Evolutionary conservation across 1,140 invertebrate genomes (phyloP).

Genomic region (Pantala flavescens): DNA sequence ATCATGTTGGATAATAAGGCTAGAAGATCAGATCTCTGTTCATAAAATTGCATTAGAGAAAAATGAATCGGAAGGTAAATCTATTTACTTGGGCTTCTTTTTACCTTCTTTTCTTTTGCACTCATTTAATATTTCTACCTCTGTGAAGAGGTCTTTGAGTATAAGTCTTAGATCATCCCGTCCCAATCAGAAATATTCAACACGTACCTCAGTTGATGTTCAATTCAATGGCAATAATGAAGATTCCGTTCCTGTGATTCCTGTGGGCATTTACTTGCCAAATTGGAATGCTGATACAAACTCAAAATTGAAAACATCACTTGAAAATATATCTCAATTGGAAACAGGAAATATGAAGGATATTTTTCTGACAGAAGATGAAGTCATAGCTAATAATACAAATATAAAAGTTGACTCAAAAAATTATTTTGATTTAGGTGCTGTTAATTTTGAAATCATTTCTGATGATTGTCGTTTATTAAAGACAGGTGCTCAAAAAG

Average conservation of each 20-base stretch:
- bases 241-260: background rate
- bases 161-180: background rate
- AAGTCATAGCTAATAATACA: too few species aligned
- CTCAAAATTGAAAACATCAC: background rate
- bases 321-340: background rate
- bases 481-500: too few species aligned
- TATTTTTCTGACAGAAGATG: background rate
- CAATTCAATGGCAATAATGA: slow-evolving; percentile 3
- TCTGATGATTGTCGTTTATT: too few species aligned
- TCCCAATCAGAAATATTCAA: slow-evolving; percentile 7
- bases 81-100: background rate
- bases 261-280: background rate
- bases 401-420: too few species aligned
- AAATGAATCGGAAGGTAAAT: background rate
- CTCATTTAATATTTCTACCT: background rate
- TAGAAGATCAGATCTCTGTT: too few species aligned
- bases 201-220: background rate
- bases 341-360: background rate
- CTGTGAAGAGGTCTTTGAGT: background rate
- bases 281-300: background rate
- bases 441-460: too few species aligned
- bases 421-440: too few species aligned
- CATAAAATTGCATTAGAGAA: too few species aligned
- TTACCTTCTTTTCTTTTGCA: background rate
- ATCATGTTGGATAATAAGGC: too few species aligned